phyloP scores from a whole-genome alignment of 2,797 vertebrate species.

The Podarcis lilfordi region DNA sequence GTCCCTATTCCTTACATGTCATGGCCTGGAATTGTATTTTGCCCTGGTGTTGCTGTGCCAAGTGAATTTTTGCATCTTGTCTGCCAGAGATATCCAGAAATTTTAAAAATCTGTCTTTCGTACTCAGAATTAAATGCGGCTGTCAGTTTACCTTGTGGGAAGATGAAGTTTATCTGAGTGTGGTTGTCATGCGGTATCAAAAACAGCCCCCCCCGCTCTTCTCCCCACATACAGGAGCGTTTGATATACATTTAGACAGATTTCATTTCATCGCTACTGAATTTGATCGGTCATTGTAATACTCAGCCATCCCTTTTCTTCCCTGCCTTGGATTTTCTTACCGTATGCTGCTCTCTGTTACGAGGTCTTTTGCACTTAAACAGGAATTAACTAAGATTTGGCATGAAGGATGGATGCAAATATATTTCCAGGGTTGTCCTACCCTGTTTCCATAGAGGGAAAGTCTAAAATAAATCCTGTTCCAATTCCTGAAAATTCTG shows the following conservation, averaged over 20 bases:
- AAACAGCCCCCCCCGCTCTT: slow-evolving; percentile 78
- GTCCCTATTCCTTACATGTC: slow-evolving; percentile 33
- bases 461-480: too few relatives aligned
- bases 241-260: slow-evolving; percentile 56
- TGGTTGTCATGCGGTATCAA: slow-evolving; percentile 83
- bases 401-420: too few relatives aligned
- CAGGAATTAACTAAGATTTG: too few relatives aligned
- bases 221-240: slow-evolving; percentile 64
- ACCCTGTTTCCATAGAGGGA: too few relatives aligned
- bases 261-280: slow-evolving; percentile 54
- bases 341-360: slow-evolving; percentile 4
- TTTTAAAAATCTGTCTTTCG: slow-evolving; percentile 63
- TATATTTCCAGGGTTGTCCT: too few relatives aligned
- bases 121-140: slow-evolving; percentile 85
- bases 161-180: slow-evolving; percentile 85
- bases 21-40: slow-evolving; percentile 49
- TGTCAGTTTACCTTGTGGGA: slow-evolving; percentile 84
- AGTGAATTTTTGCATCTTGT: slow-evolving; percentile 52
- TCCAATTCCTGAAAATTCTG: too few relatives aligned
- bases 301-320: slow-evolving; percentile 48
- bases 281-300: slow-evolving; percentile 42
- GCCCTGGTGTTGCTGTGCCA: slow-evolving; percentile 25
- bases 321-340: slow-evolving; percentile 52
- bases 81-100: slow-evolving; percentile 65
- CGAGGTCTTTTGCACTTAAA: neutral